Conservation (phyloP, 2,797 vertebrate species). For the Scolopax rusticola region DNA sequence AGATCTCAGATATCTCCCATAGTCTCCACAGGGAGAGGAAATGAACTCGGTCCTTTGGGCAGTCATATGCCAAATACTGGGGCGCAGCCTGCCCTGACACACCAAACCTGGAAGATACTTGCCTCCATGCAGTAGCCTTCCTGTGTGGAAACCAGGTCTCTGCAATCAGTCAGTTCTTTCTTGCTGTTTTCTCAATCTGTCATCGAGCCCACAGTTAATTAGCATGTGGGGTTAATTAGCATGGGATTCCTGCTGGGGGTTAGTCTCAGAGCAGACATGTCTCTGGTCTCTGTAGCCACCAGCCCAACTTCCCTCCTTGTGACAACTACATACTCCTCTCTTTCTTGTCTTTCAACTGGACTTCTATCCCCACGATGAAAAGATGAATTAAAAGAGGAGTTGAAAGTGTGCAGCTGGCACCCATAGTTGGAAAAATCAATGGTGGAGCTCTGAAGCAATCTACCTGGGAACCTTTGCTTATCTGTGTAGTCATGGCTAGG, state of each 20-base stretch:
- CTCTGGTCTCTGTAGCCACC: neutral
- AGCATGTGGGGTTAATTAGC: neutral
- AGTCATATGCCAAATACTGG: neutral
- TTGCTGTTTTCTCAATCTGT: neutral
- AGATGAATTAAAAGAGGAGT: neutral
- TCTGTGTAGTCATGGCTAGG: neutral
- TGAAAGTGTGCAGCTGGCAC: neutral
- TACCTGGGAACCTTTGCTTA: neutral
- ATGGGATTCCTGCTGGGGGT: neutral
- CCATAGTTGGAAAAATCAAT: neutral
- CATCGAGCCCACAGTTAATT: neutral
- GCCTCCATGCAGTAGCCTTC: neutral
- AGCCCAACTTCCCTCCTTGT: neutral
- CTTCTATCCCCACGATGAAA: neutral
- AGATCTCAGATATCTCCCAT: neutral
- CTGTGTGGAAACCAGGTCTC: neutral
- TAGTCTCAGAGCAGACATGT: neutral
- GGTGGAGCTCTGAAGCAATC: neutral
- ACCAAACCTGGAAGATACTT: fast-evolving
- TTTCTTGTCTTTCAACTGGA: neutral
- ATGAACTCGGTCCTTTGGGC: neutral
- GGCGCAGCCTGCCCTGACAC: neutral
- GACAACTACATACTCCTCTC: neutral
- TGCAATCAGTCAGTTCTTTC: neutral
- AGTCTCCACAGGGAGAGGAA: neutral